These are phyloP conservation scores for Diabrotica virgifera DNA, from an alignment of 1,140 invertebrate species.

Conservation along the genomic window DNA sequence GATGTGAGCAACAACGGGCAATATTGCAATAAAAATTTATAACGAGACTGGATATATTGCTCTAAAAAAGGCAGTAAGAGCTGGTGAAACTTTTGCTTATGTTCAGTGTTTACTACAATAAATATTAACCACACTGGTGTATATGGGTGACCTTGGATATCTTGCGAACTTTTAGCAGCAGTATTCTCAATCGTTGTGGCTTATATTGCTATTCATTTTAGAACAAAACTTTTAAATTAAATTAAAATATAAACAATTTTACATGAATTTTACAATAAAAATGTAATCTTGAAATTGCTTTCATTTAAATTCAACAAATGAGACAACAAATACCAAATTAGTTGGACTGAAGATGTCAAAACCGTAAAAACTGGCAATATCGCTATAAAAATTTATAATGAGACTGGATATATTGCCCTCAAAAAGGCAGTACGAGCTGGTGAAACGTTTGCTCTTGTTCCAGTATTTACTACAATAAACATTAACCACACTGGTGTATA, in stretches of 20 bases:
- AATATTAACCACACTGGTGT: too few species aligned
- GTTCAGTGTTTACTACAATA: conserved; percentile 74
- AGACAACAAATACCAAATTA: conserved; percentile 78
- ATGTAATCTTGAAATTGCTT: too few species aligned
- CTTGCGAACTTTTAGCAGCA: too few species aligned
- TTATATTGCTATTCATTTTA: conserved; percentile 83
- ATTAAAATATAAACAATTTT: too few species aligned
- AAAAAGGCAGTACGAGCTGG: conserved; percentile 70
- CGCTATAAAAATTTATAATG: conserved; percentile 79
- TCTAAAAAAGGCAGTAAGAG: conserved; percentile 82
- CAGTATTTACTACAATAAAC: too few species aligned
- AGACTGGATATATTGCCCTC: conserved; percentile 84
- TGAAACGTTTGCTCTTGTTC: conserved; percentile 63
- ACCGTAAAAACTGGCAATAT: conserved; percentile 77
- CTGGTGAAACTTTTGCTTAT: conserved; percentile 82
- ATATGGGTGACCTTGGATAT: too few species aligned
- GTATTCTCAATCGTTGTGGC: conserved; percentile 73
- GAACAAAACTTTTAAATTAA: too few species aligned
- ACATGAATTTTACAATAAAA: too few species aligned
- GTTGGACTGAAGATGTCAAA: conserved; percentile 89
- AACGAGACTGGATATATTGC: conserved; percentile 90
- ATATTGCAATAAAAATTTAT: conserved; percentile 75
- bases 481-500: too few species aligned
- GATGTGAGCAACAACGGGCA: conserved; percentile 74
- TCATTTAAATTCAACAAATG: too few species aligned